Percentiles rank a stretch among this genome's conserved stretches.
Evolutionary conservation across 2,113 vertebrate genomes (phyloP).

Genomic region (Atractosteus spatula): DNA sequence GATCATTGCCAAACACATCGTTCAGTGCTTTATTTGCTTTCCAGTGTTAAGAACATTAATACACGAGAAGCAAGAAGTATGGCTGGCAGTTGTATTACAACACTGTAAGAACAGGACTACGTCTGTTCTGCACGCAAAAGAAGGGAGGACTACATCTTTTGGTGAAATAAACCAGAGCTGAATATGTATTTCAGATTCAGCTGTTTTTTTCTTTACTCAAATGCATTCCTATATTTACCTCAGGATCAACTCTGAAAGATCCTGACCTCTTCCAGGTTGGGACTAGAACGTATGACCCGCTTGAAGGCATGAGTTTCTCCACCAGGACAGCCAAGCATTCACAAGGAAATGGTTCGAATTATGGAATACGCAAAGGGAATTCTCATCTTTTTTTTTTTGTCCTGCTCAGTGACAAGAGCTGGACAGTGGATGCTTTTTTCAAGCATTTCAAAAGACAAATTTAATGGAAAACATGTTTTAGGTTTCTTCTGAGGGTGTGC

Average conservation of each 20-base stretch:
- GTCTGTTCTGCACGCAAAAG: too few species aligned
- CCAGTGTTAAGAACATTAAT: too few species aligned
- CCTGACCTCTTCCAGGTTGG: neutral
- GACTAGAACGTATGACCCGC: neutral
- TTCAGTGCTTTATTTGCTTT: too few species aligned
- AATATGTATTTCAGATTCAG: neutral
- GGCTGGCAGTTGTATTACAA: too few species aligned
- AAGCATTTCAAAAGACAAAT: neutral
- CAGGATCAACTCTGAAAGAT: neutral
- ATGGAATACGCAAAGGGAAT: neutral
- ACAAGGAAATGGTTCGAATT: neutral
- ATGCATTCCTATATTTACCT: neutral
- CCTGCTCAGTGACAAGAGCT: neutral
- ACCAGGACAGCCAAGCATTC: neutral
- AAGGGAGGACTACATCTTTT: too few species aligned
- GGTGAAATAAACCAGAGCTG: too few species aligned
- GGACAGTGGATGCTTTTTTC: neutral
- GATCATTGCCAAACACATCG: too few species aligned
- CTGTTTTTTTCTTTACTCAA: neutral
- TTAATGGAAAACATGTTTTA: slow-evolving; percentile 1
- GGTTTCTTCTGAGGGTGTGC: neutral
- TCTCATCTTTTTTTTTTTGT: neutral
- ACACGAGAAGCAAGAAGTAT: too few species aligned
- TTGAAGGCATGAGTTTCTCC: neutral
- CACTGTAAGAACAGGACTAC: too few species aligned